Evolutionary conservation across 2,113 vertebrate genomes (phyloP), one percentile per base, ranked within the genome.

Genomic region (Xiphophorus hellerii): DNA sequence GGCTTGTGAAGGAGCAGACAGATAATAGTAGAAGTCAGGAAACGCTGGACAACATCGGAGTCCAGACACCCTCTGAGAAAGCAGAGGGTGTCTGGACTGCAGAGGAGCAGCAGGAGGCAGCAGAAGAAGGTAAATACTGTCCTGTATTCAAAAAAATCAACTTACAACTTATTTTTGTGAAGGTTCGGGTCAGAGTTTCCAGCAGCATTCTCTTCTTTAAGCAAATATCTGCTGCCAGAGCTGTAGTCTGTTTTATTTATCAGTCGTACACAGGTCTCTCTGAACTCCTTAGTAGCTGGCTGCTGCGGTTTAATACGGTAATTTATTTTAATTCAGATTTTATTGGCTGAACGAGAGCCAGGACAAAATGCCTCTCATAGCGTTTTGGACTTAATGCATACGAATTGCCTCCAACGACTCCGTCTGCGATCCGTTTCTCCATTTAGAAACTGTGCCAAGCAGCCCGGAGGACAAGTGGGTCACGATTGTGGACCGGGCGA

Each of bases 401-500:
- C 31, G 42, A 2, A 27, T 70, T 61, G 39, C 13, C 4, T 25
- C 31, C 4, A 69, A 31, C 10, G 69, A 0, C 42, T 33, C 5
- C 61, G 35, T 77, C 60, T 66, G n/a, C 75, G 80, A 27, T 62
- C 7, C n/a, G 9, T 67, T 64, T 14, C 28, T 77, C 31, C 22
- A 51, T 42, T 28, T 10, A 93, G 91, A 87, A 39, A 62, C 13
- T 13, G 7, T 33, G n/a, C 65, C 48, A 54, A 88, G 91, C 76
- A 78, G 42, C 69, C 67, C 17, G 25, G 73, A 44, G 54, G 83
- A 85, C 69, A 91, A 93, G 71, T 95, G 95, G 94, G 27, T 74
- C 30, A 37, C 83, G 31, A 90, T 93, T 6, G 85, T 93, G 66
- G 93, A 96, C 63, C 84, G 86, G 48, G 84, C 93, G 2, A 88